Evolutionary conservation across 2,797 vertebrate genomes (phyloP).

Genomic region (Podarcis lilfordi): DNA sequence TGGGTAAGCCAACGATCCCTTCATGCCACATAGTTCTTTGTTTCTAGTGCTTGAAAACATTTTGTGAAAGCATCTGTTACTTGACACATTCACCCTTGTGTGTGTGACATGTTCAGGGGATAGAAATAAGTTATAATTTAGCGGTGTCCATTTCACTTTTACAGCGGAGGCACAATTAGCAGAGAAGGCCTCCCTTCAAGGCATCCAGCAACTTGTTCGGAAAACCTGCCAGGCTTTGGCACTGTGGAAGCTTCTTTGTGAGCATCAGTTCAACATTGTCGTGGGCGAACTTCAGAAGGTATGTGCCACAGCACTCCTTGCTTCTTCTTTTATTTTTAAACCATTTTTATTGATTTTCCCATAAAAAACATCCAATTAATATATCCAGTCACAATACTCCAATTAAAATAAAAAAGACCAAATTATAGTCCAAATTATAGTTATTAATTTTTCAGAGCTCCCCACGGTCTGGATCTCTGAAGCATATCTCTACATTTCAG

Average conservation of each 20-base stretch:
- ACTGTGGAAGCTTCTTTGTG: constrained; percentile 95
- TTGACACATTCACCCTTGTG: not conserved
- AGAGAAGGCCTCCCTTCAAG: constrained; percentile 93
- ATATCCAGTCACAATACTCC: too few species aligned
- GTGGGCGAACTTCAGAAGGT: constrained; percentile 96
- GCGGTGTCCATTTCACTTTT: constrained; percentile 43
- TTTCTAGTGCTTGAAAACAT: not conserved
- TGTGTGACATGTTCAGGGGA: not conserved
- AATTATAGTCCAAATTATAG: too few species aligned
- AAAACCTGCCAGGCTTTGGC: constrained; percentile 93
- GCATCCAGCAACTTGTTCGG: constrained; percentile 92
- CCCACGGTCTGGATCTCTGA: too few species aligned
- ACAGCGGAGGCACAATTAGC: constrained; percentile 92
- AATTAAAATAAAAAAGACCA: too few species aligned
- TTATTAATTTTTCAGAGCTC: too few species aligned
- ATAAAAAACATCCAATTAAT: too few species aligned
- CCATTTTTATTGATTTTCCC: too few species aligned
- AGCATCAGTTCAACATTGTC: constrained; percentile 93
- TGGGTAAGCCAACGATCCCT: not conserved
- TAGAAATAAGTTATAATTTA: not conserved
- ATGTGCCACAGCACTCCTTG: constrained; percentile 8
- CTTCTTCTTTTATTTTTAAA: not conserved
- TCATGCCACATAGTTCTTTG: not conserved
- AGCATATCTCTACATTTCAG: too few species aligned
- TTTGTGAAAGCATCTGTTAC: not conserved